Conservation (phyloP, 2,888 invertebrate genomes). For the Drosophila stalkeri region DNA sequence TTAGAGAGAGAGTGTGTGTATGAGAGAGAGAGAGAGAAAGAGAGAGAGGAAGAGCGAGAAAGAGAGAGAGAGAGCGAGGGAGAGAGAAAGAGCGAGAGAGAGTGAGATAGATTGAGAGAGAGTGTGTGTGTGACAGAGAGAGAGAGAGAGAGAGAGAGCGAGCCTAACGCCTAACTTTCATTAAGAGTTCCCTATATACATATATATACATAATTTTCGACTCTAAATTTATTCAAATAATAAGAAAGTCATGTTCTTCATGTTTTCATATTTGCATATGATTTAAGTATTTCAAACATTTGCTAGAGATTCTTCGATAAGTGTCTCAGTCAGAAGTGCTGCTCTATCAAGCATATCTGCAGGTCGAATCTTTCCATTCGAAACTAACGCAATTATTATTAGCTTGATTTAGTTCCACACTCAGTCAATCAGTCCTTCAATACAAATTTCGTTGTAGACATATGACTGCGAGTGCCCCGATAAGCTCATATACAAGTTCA, state of each 20-base stretch:
- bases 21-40: not conserved
- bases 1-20: not conserved
- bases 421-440: slow-evolving; percentile 4
- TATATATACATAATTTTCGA: not conserved
- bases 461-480: slow-evolving; percentile 19
- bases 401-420: not conserved
- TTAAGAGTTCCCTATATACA: no score
- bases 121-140: no score
- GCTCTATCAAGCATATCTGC: not conserved
- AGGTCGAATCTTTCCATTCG: not conserved
- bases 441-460: not conserved
- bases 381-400: not conserved
- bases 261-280: no score
- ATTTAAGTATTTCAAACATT: not conserved
- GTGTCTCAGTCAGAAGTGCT: not conserved
- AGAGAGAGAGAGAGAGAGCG: not conserved
- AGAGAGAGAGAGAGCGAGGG: not conserved
- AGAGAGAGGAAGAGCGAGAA: not conserved
- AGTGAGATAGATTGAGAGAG: not conserved
- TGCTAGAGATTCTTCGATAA: not conserved
- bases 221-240: not conserved
- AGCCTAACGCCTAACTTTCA: no score
- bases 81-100: not conserved
- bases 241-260: not conserved
- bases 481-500: slow-evolving; percentile 12